Base-by-base conservation (phyloP, 2,888 invertebrate species). In the Xestoiulus laeticollis region DNA sequence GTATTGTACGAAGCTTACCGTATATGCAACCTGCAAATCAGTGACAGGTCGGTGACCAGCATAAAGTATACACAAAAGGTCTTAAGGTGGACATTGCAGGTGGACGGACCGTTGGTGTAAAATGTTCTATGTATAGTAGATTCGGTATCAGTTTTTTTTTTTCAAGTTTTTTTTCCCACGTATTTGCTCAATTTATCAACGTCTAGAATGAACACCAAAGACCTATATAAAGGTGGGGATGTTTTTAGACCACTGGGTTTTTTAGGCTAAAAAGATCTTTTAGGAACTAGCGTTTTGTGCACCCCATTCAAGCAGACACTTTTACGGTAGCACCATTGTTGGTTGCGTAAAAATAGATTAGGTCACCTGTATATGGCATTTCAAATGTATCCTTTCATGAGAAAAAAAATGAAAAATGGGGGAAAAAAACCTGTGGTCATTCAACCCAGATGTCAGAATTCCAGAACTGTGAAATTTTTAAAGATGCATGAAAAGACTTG, bases 181-280 rank as follows among this genome's bases (percentile, higher is more conserved):
- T 78, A 78, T 30, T 78, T 78, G 78, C 78, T 78, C 78, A 78
- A 78, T 78, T 30, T 22, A 78, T 78, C 78, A 78, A 78, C 5
- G 78, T 78, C 78, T 12, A 78, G 10, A 78, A 30, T 30, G 30
- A 30, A 78, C 78, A 78, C 78, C 78, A 10, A 30, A 78, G 78
- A 78, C 78, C 78, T 26, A 78, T 30, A 30, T 68, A 68, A 78
- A 26, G 78, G 78, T 59, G 78, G 78, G 78, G 30, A 78, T 78
- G 78, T 78, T 78, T 78, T 78, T 78, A 78, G 78, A 78, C 78
- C 22, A 78, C 30, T 78, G 78, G 78, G 78, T 78, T 78, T 78
- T 78, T 78, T 78, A 78, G 12, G 30, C 78, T 78, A 78, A 78
- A 78, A 78, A 78, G 78, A 14, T 30, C 78, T 78, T 78, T 78